Evolutionary conservation across 53 echinoderm and acorn worm genomes (phyloP), one percentile per base, ranked within the genome.

Genomic region (Luidia sarsii): DNA sequence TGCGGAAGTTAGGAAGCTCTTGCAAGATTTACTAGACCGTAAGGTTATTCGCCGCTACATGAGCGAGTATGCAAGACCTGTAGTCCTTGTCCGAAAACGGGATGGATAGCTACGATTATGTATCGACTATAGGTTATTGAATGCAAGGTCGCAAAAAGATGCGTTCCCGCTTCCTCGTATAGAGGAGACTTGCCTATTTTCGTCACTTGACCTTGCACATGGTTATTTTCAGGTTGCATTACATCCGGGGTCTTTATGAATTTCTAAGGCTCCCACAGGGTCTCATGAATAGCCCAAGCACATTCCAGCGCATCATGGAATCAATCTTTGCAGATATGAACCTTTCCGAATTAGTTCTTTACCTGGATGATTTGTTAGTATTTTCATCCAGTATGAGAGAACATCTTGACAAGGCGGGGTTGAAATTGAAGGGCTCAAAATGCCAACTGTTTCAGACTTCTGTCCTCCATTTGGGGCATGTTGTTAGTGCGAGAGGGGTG

Each of bases 151-250:
- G 24, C 51, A 62, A 7, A 57, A 50, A 37, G 73, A 71, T 51
- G 70, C 84, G 2, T 84, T 71, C 24, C 72, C 84, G 18, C 63
- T n/a, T n/a, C n/a, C n/a, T n/a, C n/a, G n/a, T n/a, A n/a, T n/a
- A n/a, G n/a, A n/a, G n/a, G n/a, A n/a, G 29, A 69, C 83, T 0
- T 69, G 30, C 3, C 57, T 22, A 27, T 82, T 82, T 8, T 82
- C 70, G 18, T 82, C 70, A 0, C 41, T 82, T 27, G 83, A 82
- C 45, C 28, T 70, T 2, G 68, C 61, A 0, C 83, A 82, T 57
- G 83, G 83, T 1, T 82, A 82, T 46, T 82, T 82, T n/a, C 83
- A 82, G 46, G 59, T 82, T 6, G 59, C 83, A 8, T 57, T 82
- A 70, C 14, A 56, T 14, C 34, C 41, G 14, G 59, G 15, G 0